Evolutionary conservation across 2,888 invertebrate species (phyloP).

Genomic region (Trachelus stipa): DNA sequence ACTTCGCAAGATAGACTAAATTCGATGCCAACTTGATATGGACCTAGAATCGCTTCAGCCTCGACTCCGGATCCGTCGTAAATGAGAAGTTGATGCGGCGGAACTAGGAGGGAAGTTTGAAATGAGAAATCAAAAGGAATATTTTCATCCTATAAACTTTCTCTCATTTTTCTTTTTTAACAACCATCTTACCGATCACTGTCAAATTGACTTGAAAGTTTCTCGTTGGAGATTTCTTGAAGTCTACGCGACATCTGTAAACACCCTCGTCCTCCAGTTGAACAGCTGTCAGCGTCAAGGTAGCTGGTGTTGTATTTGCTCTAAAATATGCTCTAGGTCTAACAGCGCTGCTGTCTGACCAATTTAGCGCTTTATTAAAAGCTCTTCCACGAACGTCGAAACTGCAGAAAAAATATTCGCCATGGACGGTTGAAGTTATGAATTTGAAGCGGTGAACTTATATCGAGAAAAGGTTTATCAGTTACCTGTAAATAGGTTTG

Average conservation of each 20-base stretch:
- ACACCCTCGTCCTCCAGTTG: slow-evolving; percentile 63
- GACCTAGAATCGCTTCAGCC: slow-evolving; percentile 61
- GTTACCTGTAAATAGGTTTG: slow-evolving; percentile 91
- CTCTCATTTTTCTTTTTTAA: background rate
- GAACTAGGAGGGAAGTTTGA: slow-evolving; percentile 51
- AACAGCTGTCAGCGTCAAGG: slow-evolving; percentile 68
- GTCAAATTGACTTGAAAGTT: slow-evolving; percentile 71
- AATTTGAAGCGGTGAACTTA: background rate
- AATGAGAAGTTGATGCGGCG: slow-evolving; percentile 66
- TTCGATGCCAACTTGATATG: slow-evolving; percentile 67
- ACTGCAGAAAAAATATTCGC: slow-evolving; percentile 48
- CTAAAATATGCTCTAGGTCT: slow-evolving; percentile 69
- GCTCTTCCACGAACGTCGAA: slow-evolving; percentile 69
- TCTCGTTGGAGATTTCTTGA: slow-evolving; percentile 69
- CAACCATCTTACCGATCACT: slow-evolving; percentile 67
- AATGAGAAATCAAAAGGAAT: background rate
- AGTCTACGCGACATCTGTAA: slow-evolving; percentile 71
- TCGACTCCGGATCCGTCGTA: slow-evolving; percentile 69
- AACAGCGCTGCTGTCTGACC: slow-evolving; percentile 68
- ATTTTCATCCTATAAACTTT: background rate
- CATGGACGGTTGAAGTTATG: background rate
- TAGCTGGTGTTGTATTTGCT: slow-evolving; percentile 69
- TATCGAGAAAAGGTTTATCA: background rate
- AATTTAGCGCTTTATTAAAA: slow-evolving; percentile 67
- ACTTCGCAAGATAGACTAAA: slow-evolving; percentile 69